Evolutionary conservation across 1,140 invertebrate species (phyloP).

Genomic region (Lepidotrigona ventralis): DNA sequence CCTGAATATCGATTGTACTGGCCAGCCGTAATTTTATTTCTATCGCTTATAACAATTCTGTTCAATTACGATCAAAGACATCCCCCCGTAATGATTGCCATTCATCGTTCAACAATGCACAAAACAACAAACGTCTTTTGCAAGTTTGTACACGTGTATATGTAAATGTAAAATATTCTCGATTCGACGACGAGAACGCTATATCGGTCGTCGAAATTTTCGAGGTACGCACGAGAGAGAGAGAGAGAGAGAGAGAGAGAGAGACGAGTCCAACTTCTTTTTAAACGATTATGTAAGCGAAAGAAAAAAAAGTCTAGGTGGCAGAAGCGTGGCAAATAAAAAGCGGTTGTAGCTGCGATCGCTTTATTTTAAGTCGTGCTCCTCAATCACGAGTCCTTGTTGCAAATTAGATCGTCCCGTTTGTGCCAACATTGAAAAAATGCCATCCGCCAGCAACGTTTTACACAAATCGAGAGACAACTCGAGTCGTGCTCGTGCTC

Average conservation of each 20-base stretch:
- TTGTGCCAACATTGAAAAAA: neutral
- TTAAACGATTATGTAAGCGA: slow-evolving; percentile 68
- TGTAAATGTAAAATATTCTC: no score
- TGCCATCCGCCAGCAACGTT: neutral
- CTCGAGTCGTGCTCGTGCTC: no score
- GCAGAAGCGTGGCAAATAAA: slow-evolving; percentile 1
- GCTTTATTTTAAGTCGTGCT: slow-evolving; percentile 8
- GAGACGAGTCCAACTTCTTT: slow-evolving; percentile 56
- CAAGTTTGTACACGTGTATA: neutral
- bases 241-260: no score
- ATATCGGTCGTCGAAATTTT: slow-evolving; percentile 59
- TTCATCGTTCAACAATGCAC: neutral
- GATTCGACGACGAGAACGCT: neutral
- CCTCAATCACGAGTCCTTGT: slow-evolving; percentile 13
- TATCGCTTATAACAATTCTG: slow-evolving; percentile 21
- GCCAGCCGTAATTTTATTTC: slow-evolving; percentile 33
- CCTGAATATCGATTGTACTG: slow-evolving; percentile 39
- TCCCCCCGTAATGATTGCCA: neutral
- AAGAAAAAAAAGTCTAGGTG: slow-evolving; percentile 28
- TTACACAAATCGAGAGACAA: neutral
- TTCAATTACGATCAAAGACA: slow-evolving; percentile 15
- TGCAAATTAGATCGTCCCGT: slow-evolving; percentile 7
- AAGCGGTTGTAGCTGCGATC: neutral
- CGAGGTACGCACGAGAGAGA: slow-evolving; percentile 31
- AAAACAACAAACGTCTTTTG: neutral